These are phyloP conservation scores for Tuberolachnus salignus DNA, from an alignment of 2,888 invertebrate species.

Conservation along the genomic window DNA sequence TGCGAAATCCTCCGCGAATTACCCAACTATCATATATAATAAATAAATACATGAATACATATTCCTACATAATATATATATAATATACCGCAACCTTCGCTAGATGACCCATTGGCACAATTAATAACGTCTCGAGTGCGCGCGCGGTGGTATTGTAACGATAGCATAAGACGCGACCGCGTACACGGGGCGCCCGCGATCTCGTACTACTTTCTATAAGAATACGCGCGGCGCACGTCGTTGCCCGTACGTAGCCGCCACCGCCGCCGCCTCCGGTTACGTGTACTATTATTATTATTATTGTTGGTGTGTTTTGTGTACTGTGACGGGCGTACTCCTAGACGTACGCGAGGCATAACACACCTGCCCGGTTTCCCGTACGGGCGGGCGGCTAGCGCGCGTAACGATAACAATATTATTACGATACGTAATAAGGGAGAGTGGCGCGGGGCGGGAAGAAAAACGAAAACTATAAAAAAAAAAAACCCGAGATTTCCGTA, in stretches of 20 bases:
- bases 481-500: slow-evolving; percentile 17
- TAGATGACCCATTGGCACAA: slow-evolving; percentile 49
- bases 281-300: background rate
- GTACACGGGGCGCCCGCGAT: slow-evolving; percentile 9
- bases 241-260: background rate
- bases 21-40: background rate
- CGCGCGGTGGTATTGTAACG: background rate
- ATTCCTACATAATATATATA: too few relatives aligned
- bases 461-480: background rate
- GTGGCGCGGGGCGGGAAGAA: background rate
- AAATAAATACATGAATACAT: too few relatives aligned
- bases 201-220: slow-evolving; percentile 46
- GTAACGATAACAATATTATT: too few relatives aligned
- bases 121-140: slow-evolving; percentile 3
- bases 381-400: background rate
- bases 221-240: background rate
- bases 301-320: background rate
- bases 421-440: background rate
- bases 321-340: too few relatives aligned
- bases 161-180: background rate
- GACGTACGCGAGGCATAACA: too few relatives aligned
- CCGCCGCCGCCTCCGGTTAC: slow-evolving; percentile 34
- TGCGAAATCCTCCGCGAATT: background rate
- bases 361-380: too few relatives aligned
- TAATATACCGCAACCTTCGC: slow-evolving; percentile 49